These are phyloP conservation scores for Acanthurus tractus DNA, from an alignment of 2,797 vertebrate genomes.

Conservation along the genomic window DNA sequence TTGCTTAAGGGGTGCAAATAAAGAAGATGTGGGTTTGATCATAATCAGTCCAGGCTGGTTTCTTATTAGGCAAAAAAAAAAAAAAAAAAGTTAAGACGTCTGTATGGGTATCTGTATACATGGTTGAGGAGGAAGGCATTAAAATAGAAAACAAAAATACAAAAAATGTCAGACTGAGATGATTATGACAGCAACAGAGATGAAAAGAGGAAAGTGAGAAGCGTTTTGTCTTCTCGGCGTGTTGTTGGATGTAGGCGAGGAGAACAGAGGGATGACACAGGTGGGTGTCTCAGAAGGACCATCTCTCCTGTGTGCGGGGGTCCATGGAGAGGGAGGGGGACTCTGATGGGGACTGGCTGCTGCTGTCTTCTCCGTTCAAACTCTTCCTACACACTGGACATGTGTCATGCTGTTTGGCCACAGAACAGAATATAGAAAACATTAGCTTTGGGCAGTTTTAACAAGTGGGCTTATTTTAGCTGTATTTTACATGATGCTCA, in stretches of 20 bases:
- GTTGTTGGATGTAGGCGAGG: constrained; percentile 52
- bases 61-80: constrained; percentile 53
- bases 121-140: constrained; percentile 65
- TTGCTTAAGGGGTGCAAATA: constrained; percentile 38
- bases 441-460: constrained; percentile 21
- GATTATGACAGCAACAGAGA: constrained; percentile 69
- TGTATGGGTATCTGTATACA: constrained; percentile 43
- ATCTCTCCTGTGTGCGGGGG: constrained; percentile 92
- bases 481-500: neutral
- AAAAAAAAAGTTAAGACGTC: constrained; percentile 64
- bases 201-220: constrained; percentile 62
- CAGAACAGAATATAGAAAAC: constrained; percentile 26
- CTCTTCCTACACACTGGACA: constrained; percentile 98
- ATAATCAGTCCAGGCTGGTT: constrained; percentile 54
- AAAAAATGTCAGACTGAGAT: constrained; percentile 62
- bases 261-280: constrained; percentile 35
- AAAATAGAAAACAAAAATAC: constrained; percentile 62
- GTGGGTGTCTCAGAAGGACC: constrained; percentile 92
- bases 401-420: constrained; percentile 91
- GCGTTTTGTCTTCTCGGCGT: constrained; percentile 47
- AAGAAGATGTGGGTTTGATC: constrained; percentile 38
- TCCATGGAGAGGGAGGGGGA: constrained; percentile 89
- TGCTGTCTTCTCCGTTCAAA: constrained; percentile 93
- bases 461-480: neutral
- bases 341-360: constrained; percentile 86